Evolutionary conservation across 2,888 invertebrate genomes (phyloP).

Genomic region (Drosophila barbarae): DNA sequence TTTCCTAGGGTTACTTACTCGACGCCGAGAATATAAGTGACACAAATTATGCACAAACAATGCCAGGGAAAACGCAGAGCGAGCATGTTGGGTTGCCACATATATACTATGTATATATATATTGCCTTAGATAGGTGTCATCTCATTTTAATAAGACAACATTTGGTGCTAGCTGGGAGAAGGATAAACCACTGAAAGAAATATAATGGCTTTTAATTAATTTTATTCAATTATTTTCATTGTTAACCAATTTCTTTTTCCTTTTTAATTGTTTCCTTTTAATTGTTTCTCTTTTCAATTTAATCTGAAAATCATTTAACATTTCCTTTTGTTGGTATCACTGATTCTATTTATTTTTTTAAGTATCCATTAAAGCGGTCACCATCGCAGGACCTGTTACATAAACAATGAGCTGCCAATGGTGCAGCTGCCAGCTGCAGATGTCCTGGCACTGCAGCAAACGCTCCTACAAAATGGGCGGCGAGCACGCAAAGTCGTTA

Average conservation of each 20-base stretch:
- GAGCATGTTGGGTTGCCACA: slow-evolving; percentile 15
- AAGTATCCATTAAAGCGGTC: slow-evolving; percentile 30
- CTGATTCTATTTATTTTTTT: not conserved
- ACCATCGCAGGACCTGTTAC: slow-evolving; percentile 30
- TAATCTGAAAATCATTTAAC: not conserved
- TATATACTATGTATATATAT: slow-evolving; percentile 1
- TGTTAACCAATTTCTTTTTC: not conserved
- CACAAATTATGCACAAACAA: slow-evolving; percentile 36
- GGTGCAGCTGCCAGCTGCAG: slow-evolving; percentile 47
- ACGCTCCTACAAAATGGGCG: slow-evolving; percentile 30
- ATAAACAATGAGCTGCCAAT: slow-evolving; percentile 48
- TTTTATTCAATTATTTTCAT: not conserved
- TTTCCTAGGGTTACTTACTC: slow-evolving; percentile 13
- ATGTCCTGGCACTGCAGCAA: slow-evolving; percentile 34
- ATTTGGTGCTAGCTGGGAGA: not conserved
- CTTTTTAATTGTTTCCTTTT: not conserved
- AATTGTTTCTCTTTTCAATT: not conserved
- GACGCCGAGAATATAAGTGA: slow-evolving; percentile 5
- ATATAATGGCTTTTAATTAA: not conserved
- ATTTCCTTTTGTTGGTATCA: not conserved
- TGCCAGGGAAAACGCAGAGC: slow-evolving; percentile 16
- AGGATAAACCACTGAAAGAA: slow-evolving; percentile 1
- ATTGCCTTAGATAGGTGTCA: slow-evolving; percentile 17
- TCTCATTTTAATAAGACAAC: slow-evolving; percentile 41
- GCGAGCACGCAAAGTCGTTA: slow-evolving; percentile 52